Percentiles rank a stretch among this genome's conserved stretches.
phyloP scores from a whole-genome alignment of 2,113 vertebrate genomes.

The Apaloderma vittatum region DNA sequence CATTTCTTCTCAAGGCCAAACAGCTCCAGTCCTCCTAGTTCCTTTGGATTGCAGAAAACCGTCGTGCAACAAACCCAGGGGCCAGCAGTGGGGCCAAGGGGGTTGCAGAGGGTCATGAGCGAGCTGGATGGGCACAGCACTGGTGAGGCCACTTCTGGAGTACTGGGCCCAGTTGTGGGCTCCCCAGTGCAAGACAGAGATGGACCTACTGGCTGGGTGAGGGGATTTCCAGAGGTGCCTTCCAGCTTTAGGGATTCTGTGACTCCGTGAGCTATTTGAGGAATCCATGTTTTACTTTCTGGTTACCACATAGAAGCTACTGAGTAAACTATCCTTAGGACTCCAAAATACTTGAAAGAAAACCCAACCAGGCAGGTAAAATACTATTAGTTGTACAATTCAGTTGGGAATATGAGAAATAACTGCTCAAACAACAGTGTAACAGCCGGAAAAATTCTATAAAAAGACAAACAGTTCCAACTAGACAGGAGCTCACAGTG shows the following conservation, averaged over 20 bases:
- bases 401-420: not conserved
- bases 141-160: not conserved
- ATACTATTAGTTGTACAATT: not conserved
- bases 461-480: not conserved
- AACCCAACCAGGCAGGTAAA: not conserved
- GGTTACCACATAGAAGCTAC: not conserved
- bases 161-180: not conserved
- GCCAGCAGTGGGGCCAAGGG: accelerated
- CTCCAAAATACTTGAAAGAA: not conserved
- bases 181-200: not conserved
- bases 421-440: not conserved
- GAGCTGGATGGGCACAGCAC: not conserved
- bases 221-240: not conserved
- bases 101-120: accelerated
- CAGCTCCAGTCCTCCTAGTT: too few species aligned
- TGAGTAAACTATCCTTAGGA: not conserved
- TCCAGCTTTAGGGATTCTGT: not conserved
- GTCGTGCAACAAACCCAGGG: accelerated
- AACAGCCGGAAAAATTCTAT: not conserved
- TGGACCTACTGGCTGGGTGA: accelerated
- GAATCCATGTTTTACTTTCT: not conserved
- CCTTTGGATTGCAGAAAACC: not conserved
- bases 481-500: not conserved
- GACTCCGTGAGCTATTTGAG: not conserved
- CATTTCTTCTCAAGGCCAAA: too few species aligned